Percentiles rank a stretch among this genome's conserved stretches.
Evolutionary conservation across 2,113 vertebrate species (phyloP).

Genomic region (Brachionichthys hirsutus): DNA sequence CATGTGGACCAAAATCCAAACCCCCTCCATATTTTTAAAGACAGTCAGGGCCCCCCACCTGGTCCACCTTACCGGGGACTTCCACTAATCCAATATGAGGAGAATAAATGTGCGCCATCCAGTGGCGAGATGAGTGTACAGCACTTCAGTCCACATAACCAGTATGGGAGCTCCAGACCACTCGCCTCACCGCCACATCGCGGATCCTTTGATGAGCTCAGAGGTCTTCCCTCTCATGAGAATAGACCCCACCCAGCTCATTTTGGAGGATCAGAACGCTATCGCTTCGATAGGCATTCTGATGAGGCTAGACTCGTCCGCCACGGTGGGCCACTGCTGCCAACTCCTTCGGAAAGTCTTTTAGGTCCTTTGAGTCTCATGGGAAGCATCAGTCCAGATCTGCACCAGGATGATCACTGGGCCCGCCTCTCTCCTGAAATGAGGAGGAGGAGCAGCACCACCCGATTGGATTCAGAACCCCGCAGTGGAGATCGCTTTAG

Average conservation of each 20-base stretch:
- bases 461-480: slow-evolving; percentile 72
- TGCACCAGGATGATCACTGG: slow-evolving; percentile 81
- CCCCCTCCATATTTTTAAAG: slow-evolving; percentile 62
- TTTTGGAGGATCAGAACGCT: slow-evolving; percentile 84
- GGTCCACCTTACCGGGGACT: slow-evolving; percentile 65
- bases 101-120: slow-evolving; percentile 70
- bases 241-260: slow-evolving; percentile 77
- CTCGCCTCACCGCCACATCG: slow-evolving; percentile 79
- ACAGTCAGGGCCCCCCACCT: slow-evolving; percentile 56
- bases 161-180: slow-evolving; percentile 82
- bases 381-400: slow-evolving; percentile 82
- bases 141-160: slow-evolving; percentile 71
- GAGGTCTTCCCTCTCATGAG: slow-evolving; percentile 79
- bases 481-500: slow-evolving; percentile 77
- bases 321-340: slow-evolving; percentile 84
- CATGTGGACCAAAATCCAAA: slow-evolving; percentile 62
- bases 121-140: slow-evolving; percentile 66
- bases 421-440: slow-evolving; percentile 77
- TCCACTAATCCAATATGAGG: slow-evolving; percentile 77
- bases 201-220: slow-evolving; percentile 86
- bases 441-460: slow-evolving; percentile 80
- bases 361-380: slow-evolving; percentile 59
- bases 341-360: slow-evolving; percentile 80
- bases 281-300: slow-evolving; percentile 81
- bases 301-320: slow-evolving; percentile 80